Evolutionary conservation across 2,113 vertebrate genomes (phyloP).

Genomic region (Choloepus hoffmanni): DNA sequence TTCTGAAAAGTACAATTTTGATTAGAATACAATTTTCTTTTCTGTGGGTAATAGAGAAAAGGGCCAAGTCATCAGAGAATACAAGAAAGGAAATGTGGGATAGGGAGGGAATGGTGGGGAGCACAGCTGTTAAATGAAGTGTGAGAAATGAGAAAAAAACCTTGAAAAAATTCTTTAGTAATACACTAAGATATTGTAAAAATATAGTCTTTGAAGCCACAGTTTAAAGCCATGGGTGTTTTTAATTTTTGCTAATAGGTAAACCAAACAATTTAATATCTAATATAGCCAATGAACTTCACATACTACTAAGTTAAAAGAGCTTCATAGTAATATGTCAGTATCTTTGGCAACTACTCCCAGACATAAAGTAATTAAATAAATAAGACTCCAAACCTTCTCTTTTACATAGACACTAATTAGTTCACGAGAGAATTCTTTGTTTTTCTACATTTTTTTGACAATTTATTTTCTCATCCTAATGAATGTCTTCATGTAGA

Average conservation of each 20-base stretch:
- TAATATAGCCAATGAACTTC: constrained; percentile 32
- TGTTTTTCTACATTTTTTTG: constrained; percentile 60
- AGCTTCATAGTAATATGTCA: constrained; percentile 37
- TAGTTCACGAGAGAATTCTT: constrained; percentile 63
- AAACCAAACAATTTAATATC: constrained; percentile 47
- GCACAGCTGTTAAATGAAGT: not conserved
- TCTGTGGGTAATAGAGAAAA: not conserved
- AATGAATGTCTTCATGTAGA: constrained; percentile 59
- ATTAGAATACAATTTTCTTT: constrained; percentile 36
- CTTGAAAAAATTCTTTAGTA: constrained; percentile 29
- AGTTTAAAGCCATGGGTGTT: constrained; percentile 22
- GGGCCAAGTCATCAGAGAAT: not conserved
- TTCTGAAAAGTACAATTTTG: constrained; percentile 11
- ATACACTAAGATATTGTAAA: not conserved
- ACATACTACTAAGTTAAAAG: constrained; percentile 19
- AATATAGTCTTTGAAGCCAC: not conserved
- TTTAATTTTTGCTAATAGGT: constrained; percentile 38
- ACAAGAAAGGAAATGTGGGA: not conserved
- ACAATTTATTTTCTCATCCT: constrained; percentile 71
- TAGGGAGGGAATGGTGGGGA: not conserved
- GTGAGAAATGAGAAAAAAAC: not conserved
- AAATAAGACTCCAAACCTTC: constrained; percentile 69
- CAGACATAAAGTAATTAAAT: constrained; percentile 70
- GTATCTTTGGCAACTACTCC: constrained; percentile 53
- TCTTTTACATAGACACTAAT: constrained; percentile 67